Conservation (phyloP, 2,888 invertebrate genomes). For the Spialia ferax region DNA sequence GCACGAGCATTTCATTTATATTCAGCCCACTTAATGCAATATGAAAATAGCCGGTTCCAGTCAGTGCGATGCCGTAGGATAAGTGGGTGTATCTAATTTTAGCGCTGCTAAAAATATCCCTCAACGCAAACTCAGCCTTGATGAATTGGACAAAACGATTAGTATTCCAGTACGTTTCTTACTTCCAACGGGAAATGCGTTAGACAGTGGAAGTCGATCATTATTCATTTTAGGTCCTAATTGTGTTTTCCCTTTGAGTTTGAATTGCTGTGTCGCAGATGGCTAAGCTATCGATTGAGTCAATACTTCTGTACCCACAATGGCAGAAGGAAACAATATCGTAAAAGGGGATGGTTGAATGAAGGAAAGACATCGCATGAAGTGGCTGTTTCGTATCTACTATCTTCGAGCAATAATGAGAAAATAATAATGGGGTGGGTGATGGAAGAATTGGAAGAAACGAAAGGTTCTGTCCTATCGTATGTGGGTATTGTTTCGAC, state of each 20-base stretch:
- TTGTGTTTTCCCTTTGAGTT: constrained; percentile 38
- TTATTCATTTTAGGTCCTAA: constrained; percentile 40
- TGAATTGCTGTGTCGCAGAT: constrained; percentile 36
- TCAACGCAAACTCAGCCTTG: constrained; percentile 44
- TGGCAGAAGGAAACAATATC: neutral
- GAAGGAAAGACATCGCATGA: neutral
- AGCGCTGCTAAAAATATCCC: constrained; percentile 51
- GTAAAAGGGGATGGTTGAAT: neutral
- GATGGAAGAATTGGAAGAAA: too few relatives aligned
- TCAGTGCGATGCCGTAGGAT: constrained; percentile 42
- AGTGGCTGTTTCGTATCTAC: too few relatives aligned
- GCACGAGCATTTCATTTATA: constrained; percentile 32
- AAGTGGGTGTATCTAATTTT: constrained; percentile 54
- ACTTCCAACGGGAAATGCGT: constrained; percentile 40
- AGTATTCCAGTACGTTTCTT: constrained; percentile 35
- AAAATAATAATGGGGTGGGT: too few relatives aligned
- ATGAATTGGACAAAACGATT: constrained; percentile 42
- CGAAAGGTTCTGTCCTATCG: too few relatives aligned
- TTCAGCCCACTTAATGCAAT: constrained; percentile 48
- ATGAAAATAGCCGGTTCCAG: constrained; percentile 49
- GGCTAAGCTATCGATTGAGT: neutral
- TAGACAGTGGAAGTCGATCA: constrained; percentile 42
- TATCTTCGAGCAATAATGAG: neutral
- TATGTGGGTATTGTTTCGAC: too few relatives aligned
- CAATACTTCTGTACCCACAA: neutral